phyloP scores from a whole-genome alignment of 64 coral and sea anemone species.

The Montipora foliosa region DNA sequence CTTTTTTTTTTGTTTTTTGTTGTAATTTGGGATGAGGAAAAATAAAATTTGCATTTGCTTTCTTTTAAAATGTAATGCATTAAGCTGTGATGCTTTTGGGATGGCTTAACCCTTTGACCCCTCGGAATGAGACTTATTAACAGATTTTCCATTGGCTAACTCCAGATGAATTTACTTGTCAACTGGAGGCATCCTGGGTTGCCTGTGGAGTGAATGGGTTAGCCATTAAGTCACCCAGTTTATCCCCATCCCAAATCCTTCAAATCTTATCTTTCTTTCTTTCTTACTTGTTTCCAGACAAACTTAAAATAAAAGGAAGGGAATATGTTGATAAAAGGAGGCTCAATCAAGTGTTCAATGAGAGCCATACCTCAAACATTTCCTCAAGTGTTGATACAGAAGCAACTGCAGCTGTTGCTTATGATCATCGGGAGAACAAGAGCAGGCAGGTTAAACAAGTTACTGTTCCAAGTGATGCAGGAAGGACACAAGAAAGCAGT shows the following conservation, averaged over 20 bases:
- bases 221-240: too few relatives aligned
- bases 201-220: too few relatives aligned
- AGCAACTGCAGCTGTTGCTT: neutral
- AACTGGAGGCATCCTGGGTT: too few relatives aligned
- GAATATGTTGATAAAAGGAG: conserved; percentile 9
- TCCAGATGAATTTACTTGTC: too few relatives aligned
- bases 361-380: conserved; percentile 11
- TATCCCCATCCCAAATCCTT: neutral
- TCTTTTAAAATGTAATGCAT: too few relatives aligned
- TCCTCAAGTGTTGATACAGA: neutral
- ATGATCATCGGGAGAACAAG: neutral
- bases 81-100: too few relatives aligned
- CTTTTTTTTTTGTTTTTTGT: too few relatives aligned
- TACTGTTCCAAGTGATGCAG: neutral
- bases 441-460: neutral
- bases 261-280: neutral
- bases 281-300: neutral
- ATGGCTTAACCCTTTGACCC: too few relatives aligned
- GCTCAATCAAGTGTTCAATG: conserved; percentile 19
- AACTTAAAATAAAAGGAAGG: neutral
- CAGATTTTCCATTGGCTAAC: too few relatives aligned
- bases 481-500: neutral
- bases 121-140: too few relatives aligned
- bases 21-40: too few relatives aligned
- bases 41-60: too few relatives aligned